Evolutionary conservation across 2,113 vertebrate genomes (phyloP), one percentile per base, ranked within the genome.

Genomic region (Petrocephalus microphthalmus): DNA sequence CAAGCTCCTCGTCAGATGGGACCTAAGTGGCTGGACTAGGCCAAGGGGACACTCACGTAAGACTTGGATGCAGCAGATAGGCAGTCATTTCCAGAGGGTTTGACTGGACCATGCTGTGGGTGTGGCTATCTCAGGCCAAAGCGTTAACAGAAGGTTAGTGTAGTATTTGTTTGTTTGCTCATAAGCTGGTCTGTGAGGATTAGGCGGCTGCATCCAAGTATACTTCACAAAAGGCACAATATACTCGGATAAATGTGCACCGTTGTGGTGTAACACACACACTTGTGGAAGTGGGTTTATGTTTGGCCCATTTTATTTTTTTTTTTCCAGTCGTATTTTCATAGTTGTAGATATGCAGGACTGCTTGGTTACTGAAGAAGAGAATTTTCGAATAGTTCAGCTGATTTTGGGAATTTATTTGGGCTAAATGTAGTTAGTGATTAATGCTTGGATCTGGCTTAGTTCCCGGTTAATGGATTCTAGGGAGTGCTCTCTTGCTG

Each of bases 331-430:
- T 25, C 49, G 6, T 84, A 84, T 74, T 25, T 74, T 74, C 64
- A 83, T 74, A 15, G 53, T 82, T 64, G 87, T 60, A 17, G 83
- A n/a, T n/a, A n/a, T n/a, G n/a, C n/a, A n/a, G n/a, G n/a, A n/a
- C n/a, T 42, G 52, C 64, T 56, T 88, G 7, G 25, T 25, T 88
- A 88, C 89, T 92, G 87, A 90, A 89, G 87, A 87, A 85, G 53
- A 56, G 89, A n/a, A n/a, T n/a, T n/a, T 53, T 53, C 2, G 52
- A 53, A 53, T 53, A 53, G 13, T 53, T 53, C 13, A 7, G 13
- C 52, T 10, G 52, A 53, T 10, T 53, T 53, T 10, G 53, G 11
- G 17, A 19, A 54, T 11, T 54, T 54, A 74, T 74, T 74, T 74
- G 29, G 15, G 67, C 13, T 74, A 74, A 6, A 74, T 74, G 37